phyloP scores from a whole-genome alignment of 2,888 invertebrate genomes.

The Pandemis cinnamomeana region DNA sequence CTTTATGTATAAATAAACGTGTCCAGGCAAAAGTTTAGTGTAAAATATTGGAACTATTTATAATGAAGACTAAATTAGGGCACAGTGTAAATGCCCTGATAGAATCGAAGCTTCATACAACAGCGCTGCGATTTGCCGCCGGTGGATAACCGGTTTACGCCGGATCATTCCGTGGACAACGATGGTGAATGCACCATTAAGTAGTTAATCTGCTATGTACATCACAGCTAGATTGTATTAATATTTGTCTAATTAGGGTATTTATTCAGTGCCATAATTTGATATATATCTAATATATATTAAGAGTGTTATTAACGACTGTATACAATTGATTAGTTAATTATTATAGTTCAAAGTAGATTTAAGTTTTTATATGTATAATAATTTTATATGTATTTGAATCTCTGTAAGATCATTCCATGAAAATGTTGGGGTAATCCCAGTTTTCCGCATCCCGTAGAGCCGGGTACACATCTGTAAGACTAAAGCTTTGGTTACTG shows the following conservation, averaged over 20 bases:
- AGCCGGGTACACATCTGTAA: no score
- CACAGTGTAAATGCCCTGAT: background rate
- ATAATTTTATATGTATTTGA: constrained; percentile 17
- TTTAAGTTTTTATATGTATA: constrained; percentile 17
- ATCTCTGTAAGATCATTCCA: constrained; percentile 32
- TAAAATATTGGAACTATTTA: background rate
- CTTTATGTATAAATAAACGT: no score
- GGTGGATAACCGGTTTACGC: background rate
- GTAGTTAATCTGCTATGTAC: no score
- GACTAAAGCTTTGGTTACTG: background rate
- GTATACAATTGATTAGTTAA: background rate
- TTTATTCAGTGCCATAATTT: no score
- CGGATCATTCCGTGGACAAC: no score
- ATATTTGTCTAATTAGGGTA: no score
- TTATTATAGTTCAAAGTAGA: constrained; percentile 39
- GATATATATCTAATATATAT: no score
- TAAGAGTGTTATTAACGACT: no score
- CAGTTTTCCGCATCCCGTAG: no score
- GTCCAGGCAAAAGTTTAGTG: no score
- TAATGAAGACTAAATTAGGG: background rate
- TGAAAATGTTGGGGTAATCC: background rate
- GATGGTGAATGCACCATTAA: no score
- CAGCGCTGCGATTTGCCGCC: background rate
- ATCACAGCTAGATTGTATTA: no score
- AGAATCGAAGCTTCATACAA: background rate